Conservation (phyloP, 2,888 invertebrate species). For the Eupithecia insigniata region DNA sequence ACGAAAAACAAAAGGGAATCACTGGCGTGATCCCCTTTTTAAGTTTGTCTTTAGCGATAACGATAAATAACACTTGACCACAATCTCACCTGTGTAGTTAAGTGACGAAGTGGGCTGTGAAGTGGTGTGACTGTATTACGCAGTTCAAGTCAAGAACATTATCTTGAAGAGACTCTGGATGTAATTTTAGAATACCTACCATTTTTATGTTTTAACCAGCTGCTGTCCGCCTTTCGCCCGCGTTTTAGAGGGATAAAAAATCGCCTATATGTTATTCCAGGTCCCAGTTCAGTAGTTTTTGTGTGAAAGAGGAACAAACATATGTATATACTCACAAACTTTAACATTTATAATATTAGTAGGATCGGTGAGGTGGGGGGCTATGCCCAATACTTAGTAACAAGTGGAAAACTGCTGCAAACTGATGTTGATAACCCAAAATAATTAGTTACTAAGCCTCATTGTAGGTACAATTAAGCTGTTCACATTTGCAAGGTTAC, state of each 20-base stretch:
- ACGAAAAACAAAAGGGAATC: too few relatives aligned
- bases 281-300: too few relatives aligned
- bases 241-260: too few relatives aligned
- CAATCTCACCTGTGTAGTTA: neutral
- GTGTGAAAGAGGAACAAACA: too few relatives aligned
- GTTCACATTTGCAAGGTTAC: slow-evolving; percentile 4
- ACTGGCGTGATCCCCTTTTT: too few relatives aligned
- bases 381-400: neutral
- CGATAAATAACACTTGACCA: neutral
- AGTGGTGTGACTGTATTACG: neutral
- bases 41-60: too few relatives aligned
- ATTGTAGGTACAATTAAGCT: neutral
- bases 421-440: neutral
- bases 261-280: too few relatives aligned
- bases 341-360: too few relatives aligned
- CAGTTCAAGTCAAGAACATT: neutral
- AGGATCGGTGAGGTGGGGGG: neutral
- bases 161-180: neutral
- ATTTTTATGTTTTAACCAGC: neutral
- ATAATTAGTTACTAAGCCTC: neutral
- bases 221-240: too few relatives aligned
- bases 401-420: neutral
- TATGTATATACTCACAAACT: too few relatives aligned
- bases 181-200: neutral
- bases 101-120: neutral